Evolutionary conservation across 2,113 vertebrate genomes (phyloP).

Genomic region (Rhombomys opimus): DNA sequence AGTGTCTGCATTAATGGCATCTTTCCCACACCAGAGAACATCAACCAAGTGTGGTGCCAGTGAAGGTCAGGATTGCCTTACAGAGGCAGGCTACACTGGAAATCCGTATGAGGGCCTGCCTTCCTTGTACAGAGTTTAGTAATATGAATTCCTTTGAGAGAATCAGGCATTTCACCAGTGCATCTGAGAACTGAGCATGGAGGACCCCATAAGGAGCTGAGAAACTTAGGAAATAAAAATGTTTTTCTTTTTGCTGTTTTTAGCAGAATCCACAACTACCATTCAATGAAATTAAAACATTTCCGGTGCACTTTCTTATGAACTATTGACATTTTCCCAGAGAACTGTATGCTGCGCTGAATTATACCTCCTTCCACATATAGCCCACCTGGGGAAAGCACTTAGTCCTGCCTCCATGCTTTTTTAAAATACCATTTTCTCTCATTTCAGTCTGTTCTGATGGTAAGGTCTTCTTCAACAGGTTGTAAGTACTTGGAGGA

Average conservation of each 20-base stretch:
- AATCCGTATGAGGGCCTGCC: too few relatives aligned
- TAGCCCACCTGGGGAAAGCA: background rate
- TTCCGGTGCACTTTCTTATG: background rate
- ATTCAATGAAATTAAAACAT: background rate
- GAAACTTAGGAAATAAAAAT: background rate
- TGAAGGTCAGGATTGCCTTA: background rate
- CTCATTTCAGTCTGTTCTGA: background rate
- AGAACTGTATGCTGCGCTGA: background rate
- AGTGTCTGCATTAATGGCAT: background rate
- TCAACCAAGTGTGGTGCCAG: background rate
- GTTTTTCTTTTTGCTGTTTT: background rate
- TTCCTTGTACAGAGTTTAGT: background rate
- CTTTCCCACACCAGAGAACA: background rate
- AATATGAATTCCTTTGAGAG: background rate
- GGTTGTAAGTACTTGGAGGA: background rate
- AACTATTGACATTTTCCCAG: background rate
- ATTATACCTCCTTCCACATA: background rate
- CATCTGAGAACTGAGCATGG: background rate
- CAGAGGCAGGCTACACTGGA: background rate
- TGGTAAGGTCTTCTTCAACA: background rate
- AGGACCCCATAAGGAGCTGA: background rate
- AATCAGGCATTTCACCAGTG: background rate
- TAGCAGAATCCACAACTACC: background rate
- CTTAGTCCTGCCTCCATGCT: background rate
- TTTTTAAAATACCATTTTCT: background rate